Conservation (phyloP, 2,797 vertebrate species). For the Astyanax mexicanus region DNA sequence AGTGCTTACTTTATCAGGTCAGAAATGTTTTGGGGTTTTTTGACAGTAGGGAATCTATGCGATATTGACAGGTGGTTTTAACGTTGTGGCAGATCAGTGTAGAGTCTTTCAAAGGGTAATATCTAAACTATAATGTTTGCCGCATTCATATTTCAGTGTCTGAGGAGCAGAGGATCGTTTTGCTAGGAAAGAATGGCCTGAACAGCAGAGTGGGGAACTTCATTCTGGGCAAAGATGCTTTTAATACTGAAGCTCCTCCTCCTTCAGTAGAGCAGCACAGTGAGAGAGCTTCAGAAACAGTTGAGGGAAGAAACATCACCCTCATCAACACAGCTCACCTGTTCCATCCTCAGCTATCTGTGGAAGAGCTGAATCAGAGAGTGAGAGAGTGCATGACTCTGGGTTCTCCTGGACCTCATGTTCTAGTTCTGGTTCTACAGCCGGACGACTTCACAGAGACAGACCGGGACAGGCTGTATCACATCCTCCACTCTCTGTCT, state of each 20-base stretch:
- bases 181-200: neutral
- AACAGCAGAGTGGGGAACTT: neutral
- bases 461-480: neutral
- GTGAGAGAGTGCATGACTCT: constrained; percentile 16
- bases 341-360: neutral
- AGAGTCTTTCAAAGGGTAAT: too few species aligned
- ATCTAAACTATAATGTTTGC: too few species aligned
- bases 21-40: too few species aligned
- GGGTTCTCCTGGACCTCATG: constrained; percentile 26
- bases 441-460: neutral
- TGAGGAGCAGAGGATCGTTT: neutral
- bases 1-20: too few species aligned
- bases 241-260: neutral
- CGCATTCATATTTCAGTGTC: neutral
- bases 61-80: too few species aligned
- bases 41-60: too few species aligned
- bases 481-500: neutral
- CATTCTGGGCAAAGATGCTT: neutral
- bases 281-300: neutral
- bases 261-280: neutral
- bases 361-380: neutral
- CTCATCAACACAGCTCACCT: constrained; percentile 1
- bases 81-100: too few species aligned
- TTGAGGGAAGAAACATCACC: neutral
- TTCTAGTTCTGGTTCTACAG: neutral